Evolutionary conservation across 2,113 vertebrate genomes (phyloP).

Genomic region (Dicerorhinus sumatrensis): DNA sequence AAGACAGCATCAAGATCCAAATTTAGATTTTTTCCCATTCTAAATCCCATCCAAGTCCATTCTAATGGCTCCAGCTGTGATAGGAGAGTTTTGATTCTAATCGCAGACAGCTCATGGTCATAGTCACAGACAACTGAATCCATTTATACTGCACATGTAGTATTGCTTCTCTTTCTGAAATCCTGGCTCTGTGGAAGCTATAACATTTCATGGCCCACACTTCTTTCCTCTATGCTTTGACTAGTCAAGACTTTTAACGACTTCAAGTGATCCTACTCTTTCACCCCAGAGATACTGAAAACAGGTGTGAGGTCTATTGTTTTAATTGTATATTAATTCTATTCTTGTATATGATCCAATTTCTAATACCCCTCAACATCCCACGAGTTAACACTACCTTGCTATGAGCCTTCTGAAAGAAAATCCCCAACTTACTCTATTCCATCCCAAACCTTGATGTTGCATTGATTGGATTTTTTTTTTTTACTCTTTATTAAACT

Average conservation of each 20-base stretch:
- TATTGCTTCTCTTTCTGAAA: neutral
- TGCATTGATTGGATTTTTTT: conserved; percentile 10
- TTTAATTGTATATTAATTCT: conserved; percentile 13
- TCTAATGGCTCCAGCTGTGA: neutral
- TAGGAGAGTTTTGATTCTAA: neutral
- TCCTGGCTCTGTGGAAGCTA: neutral
- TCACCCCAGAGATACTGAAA: neutral
- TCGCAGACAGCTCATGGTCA: neutral
- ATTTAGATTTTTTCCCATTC: conserved; percentile 38
- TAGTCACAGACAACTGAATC: neutral
- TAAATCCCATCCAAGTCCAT: neutral
- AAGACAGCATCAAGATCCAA: conserved; percentile 37
- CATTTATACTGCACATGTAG: neutral
- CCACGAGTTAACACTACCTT: neutral
- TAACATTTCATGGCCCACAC: neutral
- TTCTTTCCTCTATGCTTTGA: neutral
- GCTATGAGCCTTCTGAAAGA: conserved; percentile 1
- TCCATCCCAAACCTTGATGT: conserved; percentile 13
- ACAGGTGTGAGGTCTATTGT: neutral
- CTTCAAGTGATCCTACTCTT: neutral
- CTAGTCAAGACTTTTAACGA: neutral
- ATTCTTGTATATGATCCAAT: neutral
- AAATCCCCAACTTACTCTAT: conserved; percentile 37
- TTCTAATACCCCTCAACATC: neutral
- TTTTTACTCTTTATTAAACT: conserved; percentile 60